Base-by-base conservation (phyloP, 2,797 vertebrate genomes). In the Cercopithecus hamlyni region DNA sequence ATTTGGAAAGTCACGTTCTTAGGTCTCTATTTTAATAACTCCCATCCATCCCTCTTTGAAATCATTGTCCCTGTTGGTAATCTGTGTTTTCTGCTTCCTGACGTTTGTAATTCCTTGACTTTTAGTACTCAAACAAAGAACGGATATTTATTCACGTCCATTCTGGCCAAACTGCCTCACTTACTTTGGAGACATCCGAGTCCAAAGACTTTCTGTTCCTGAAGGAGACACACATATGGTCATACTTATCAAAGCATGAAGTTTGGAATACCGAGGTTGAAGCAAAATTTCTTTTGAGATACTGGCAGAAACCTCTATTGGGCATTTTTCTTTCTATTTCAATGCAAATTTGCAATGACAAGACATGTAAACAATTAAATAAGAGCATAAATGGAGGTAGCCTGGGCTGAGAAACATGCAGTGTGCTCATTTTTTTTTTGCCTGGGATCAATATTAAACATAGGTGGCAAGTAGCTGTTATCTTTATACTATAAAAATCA, bases 231-330 rank as follows among this genome's bases (percentile, higher is more conserved):
- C 1, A 41, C 33, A 61, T 70, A 33, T 90, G 19, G 17, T 48
- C 64, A 41, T 83, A 55, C 50, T 58, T 94, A 86, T 2, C 83
- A 98, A 90, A 95, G 39, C 41, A 83, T 76, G 15, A 45, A 72
- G 10, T 26, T 67, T 92, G 80, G 36, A 82, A 79, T 30, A 43
- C 17, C 33, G 55, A n/a, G 11, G 30, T 27, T 61, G 36, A 84
- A 93, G 48, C 22, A 58, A 22, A 52, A 58, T 76, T 93, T 77
- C 39, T 84, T 96, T 85, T 1, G 7, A 41, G 45, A 88, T 88
- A 88, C 24, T 89, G 24, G 41, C 5, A 64, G 57, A 30, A 96
- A 94, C 20, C 14, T 70, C 30, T 70, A 20, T 30, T 58, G 58
- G 48, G 19, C 9, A 57, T 70, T 93, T 95, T 86, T 36, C 36